Evolutionary conservation across 2,888 invertebrate genomes (phyloP), one percentile per base, ranked within the genome.

Genomic region (Aleiodes testaceus): DNA sequence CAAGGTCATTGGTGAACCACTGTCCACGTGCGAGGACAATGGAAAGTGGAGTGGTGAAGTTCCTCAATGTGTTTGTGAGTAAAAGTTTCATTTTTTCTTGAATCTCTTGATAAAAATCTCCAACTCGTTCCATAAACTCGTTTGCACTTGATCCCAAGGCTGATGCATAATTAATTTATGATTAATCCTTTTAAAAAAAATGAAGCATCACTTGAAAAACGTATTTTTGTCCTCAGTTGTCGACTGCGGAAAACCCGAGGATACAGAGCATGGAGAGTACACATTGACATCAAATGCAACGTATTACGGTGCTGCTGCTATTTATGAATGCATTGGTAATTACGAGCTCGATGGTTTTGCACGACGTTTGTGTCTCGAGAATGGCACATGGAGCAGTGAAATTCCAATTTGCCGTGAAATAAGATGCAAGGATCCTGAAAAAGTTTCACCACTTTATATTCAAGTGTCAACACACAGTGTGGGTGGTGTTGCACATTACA

Each of bases 341-440:
- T 97, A 92, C 88, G 93, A 93, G 82, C 88, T 97, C 11, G 94
- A 94, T 77, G 97, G 97, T 0, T 94, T 95, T 2, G 94, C 95
- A 2, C 90, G 96, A 66, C 88, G 97, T 72, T 87, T 95, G 66
- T 97, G 97, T 82, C 91, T 95, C 67, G 96, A 97, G 82, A 94
- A 97, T 82, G 96, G 94, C 64, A 96, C 95, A 0, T 97, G 97
- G 97, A 95, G 95, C 81, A 94, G 95, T 16, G 94, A 94, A 72
- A 88, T 92, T 0, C 96, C 97, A 0, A 84, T 88, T n/a, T 97
- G 97, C 84, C 75, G 87, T 91, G 95, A 96, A 90, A 94, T 96
- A 74, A 92, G 92, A 47, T 96, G 96, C 84, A 90, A 90, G 73
- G 92, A 93, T 78, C 95, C 95, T 0, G 89, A 91, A 20, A 88